Conservation (phyloP, 1,140 invertebrate species). For the Musca vetustissima region DNA sequence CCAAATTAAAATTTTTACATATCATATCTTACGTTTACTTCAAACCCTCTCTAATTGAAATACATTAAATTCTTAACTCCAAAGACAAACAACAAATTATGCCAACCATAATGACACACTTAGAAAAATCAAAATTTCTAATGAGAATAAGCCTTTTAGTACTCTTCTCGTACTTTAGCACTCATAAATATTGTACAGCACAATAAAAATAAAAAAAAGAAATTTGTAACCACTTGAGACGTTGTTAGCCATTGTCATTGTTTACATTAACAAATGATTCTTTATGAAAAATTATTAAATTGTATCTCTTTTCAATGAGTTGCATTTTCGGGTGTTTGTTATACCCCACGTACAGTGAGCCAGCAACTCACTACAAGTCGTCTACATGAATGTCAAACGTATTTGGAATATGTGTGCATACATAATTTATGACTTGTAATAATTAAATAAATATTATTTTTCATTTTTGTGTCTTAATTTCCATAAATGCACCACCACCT, state of each 20-base stretch:
- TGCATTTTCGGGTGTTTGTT: too few relatives aligned
- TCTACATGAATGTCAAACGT: too few relatives aligned
- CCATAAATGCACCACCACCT: too few relatives aligned
- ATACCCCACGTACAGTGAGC: too few relatives aligned
- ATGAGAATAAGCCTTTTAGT: background rate
- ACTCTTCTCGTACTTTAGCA: too few relatives aligned
- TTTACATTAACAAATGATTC: slow-evolving; percentile 9
- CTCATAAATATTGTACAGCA: background rate
- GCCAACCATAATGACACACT: slow-evolving; percentile 7
- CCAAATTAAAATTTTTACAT: too few relatives aligned
- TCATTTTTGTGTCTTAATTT: background rate
- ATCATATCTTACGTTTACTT: too few relatives aligned
- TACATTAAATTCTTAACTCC: slow-evolving; percentile 1
- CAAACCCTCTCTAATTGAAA: background rate
- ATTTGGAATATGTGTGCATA: too few relatives aligned
- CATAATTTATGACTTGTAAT: slow-evolving; percentile 18
- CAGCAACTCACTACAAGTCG: too few relatives aligned
- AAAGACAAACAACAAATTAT: too few relatives aligned
- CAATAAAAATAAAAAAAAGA: background rate
- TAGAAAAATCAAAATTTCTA: slow-evolving; percentile 7
- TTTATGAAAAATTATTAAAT: slow-evolving; percentile 12
- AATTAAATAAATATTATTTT: slow-evolving; percentile 18
- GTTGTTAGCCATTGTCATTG: background rate
- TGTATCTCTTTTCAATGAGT: background rate
- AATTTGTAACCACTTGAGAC: slow-evolving; percentile 3